Base-by-base conservation (phyloP, 1,140 invertebrate species). In the Drosophila lowei region DNA sequence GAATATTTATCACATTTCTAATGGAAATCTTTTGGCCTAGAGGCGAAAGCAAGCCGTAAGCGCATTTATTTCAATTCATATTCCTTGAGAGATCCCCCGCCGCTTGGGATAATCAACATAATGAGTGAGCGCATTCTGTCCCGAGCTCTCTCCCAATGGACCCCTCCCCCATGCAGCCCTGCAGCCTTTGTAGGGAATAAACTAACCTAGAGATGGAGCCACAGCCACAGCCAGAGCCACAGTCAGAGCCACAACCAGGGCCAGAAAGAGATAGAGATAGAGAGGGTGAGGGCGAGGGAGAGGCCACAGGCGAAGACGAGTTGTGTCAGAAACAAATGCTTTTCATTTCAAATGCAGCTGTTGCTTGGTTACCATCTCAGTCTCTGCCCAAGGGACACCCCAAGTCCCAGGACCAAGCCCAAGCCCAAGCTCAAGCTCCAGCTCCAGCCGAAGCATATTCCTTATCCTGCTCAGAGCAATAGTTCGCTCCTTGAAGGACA, bases 21-120 rank as follows among this genome's bases (percentile, higher is more conserved):
- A 86, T 85, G 77, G 34, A 86, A 86, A 83, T 78, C 72, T 66
- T 38, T 50, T 30, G 60, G 18, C 52, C 52, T 3, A 25, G 42
- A 67, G 47, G 41, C 30, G 44, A 34, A 76, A 64, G 59, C 72
- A 63, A 71, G 66, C 61, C 34, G 83, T 86, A 88, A 81, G 81
- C 83, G 78, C 83, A 81, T 86, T 86, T 86, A 88, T 86, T 88
- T 86, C 81, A 81, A 86, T 86, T 86, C 81, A 86, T 86, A 86
- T 86, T 86, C 78, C 79, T 77, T 61, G 59, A 65, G 52, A 64
- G 77, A 64, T 59, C 47, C 50, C 62, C 47, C 28, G 83, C 70
- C 83, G 68, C 81, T 64, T 64, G 81, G 81, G 81, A 86, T 86
- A 86, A 86, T 86, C 81, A 86, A 81, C 77, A 86, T 86, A 86